Base-by-base conservation (phyloP, 2,113 vertebrate species). In the Regulus satrapa region DNA sequence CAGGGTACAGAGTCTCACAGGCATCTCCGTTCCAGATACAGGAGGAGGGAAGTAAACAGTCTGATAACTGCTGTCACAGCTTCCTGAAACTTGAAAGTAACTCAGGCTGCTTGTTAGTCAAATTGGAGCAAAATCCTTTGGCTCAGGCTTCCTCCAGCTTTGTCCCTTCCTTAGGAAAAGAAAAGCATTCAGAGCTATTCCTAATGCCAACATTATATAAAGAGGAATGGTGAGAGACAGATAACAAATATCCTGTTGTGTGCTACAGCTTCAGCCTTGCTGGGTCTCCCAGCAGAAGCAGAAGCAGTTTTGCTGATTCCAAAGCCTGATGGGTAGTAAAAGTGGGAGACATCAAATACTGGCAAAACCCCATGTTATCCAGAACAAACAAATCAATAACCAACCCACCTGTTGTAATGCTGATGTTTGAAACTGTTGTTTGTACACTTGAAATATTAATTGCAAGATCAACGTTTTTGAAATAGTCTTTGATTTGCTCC, bases 321-420 rank as follows among this genome's bases (percentile, higher is more conserved):
- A 8, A 58, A 56, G 24, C 0, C 0, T 14, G 31, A 58, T 6
- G 40, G 13, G 17, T 48, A 7, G 15, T 72, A 76, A 79, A 83
- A 74, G 21, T 24, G 43, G 9, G 10, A 87, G 14, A 58, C 16
- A 74, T 59, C 24, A 67, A 67, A 63, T 45, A 9, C 18, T 32
- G 54, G n/a, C 28, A 67, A 66, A 59, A 51, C 38, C 34, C 15
- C 12, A 25, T 3, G 1, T 43, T 20, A 55, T 34, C 4, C 45
- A 78, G 32, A 59, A 76, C 6, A 55, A 13, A 68, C 28, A 85
- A 63, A 58, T 56, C 49, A 54, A 52, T 45, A 59, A 40, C 14
- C 31, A 49, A 95, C 97, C 61, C 81, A 98, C 98, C 97, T 94
- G 98, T 97, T 69, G 98, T 97, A 84, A 97, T 12, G 7, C n/a